Conservation (phyloP, 2,797 vertebrate genomes). For the Microhierax caerulescens region DNA sequence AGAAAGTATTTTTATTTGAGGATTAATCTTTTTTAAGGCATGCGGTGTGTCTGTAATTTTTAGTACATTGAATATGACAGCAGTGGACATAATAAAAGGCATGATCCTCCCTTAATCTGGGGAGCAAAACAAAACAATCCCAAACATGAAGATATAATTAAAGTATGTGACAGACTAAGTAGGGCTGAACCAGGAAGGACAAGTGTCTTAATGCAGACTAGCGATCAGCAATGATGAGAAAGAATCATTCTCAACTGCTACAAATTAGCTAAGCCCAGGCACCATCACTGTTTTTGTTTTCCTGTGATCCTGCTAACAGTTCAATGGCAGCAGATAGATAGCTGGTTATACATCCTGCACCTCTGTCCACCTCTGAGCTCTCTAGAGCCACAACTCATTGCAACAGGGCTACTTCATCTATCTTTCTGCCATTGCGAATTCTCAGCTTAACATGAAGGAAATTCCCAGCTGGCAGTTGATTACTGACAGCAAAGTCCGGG, state of each 20-base stretch:
- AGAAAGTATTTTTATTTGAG: neutral
- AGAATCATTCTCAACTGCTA: neutral
- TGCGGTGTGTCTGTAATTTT: neutral
- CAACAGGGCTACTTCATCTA: neutral
- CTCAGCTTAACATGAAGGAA: neutral
- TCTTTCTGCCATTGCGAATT: neutral
- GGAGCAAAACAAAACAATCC: neutral
- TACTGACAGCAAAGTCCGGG: neutral
- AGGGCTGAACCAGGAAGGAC: neutral
- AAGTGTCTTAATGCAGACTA: neutral
- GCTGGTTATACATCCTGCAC: neutral
- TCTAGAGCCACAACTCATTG: neutral
- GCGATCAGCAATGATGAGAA: neutral
- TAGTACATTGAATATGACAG: neutral
- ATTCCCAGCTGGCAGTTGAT: neutral
- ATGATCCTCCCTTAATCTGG: neutral
- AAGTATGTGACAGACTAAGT: neutral
- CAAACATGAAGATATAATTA: neutral
- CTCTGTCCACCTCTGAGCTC: neutral
- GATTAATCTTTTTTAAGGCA: neutral
- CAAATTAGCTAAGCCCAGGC: neutral
- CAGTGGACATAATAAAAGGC: neutral
- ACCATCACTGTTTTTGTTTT: neutral
- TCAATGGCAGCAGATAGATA: neutral
- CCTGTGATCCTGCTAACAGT: neutral